Evolutionary conservation across 2,888 invertebrate species (phyloP).

Genomic region (Dusona sp.): DNA sequence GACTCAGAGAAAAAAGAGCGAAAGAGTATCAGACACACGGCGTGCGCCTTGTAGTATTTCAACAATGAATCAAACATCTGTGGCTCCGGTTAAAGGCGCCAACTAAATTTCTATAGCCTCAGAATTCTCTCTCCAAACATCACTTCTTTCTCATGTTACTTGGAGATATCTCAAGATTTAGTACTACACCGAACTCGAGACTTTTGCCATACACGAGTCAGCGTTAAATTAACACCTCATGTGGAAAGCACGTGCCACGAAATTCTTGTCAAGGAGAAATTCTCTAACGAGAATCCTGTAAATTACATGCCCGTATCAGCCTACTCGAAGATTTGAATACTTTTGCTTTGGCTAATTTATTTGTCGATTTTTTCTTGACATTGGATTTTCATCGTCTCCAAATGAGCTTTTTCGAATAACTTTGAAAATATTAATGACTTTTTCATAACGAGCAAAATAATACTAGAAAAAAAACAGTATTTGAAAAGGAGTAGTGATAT

Average conservation of each 20-base stretch:
- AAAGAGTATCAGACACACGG: slow-evolving; percentile 34
- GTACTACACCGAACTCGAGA: slow-evolving; percentile 11
- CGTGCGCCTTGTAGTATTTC: slow-evolving; percentile 41
- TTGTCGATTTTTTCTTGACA: background rate
- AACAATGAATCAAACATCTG: slow-evolving; percentile 71
- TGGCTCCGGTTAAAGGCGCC: slow-evolving; percentile 40
- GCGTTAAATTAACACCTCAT: slow-evolving; percentile 68
- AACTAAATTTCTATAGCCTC: slow-evolving; percentile 52
- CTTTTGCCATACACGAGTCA: slow-evolving; percentile 48
- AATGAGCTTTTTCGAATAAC: background rate
- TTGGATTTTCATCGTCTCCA: background rate
- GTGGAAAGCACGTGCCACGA: slow-evolving; percentile 34
- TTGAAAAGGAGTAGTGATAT: background rate
- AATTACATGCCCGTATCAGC: slow-evolving; percentile 9
- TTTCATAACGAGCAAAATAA: background rate
- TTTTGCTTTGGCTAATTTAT: background rate
- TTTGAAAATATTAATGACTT: background rate
- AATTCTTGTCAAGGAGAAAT: slow-evolving; percentile 1
- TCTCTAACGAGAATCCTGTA: slow-evolving; percentile 38
- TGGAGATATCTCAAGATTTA: slow-evolving; percentile 60
- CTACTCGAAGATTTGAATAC: background rate
- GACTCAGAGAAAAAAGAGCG: slow-evolving; percentile 45
- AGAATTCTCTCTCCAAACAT: slow-evolving; percentile 41
- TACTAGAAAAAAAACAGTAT: background rate
- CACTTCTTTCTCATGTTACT: slow-evolving; percentile 4